These are phyloP conservation scores for Corythornis cristatus DNA, from an alignment of 2,113 vertebrate genomes.

Conservation along the genomic window DNA sequence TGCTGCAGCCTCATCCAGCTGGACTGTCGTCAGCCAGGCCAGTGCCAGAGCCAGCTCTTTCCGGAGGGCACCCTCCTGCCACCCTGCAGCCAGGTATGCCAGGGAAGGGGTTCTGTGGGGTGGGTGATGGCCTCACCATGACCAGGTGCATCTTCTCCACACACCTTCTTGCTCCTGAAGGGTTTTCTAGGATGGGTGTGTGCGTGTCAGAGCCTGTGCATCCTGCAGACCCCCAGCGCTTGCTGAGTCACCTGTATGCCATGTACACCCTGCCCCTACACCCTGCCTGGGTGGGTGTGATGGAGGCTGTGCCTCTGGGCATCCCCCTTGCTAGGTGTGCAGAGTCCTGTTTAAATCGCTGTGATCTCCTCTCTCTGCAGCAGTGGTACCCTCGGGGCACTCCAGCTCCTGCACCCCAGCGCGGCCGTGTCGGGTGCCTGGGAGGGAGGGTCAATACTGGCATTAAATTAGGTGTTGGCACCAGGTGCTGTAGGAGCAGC, in stretches of 20 bases:
- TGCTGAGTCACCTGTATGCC: accelerated
- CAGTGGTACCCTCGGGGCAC: neutral
- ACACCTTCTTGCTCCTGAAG: neutral
- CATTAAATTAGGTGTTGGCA: accelerated
- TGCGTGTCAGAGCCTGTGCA: accelerated
- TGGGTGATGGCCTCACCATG: neutral
- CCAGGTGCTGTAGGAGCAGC: accelerated
- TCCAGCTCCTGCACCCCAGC: too few species aligned
- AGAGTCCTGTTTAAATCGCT: accelerated
- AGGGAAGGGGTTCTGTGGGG: neutral
- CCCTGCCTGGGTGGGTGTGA: neutral
- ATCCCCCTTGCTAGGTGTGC: accelerated
- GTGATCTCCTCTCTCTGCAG: neutral
- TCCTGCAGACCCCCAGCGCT: accelerated
- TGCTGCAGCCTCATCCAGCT: constrained; percentile 86
- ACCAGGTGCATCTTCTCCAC: accelerated
- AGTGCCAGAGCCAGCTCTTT: constrained; percentile 57
- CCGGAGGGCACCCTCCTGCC: constrained; percentile 71
- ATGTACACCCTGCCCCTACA: accelerated
- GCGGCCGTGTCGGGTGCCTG: accelerated
- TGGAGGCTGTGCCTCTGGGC: accelerated
- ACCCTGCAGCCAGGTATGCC: constrained; percentile 75
- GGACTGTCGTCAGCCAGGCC: constrained; percentile 82
- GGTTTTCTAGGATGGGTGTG: neutral
- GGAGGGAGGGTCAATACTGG: accelerated